phyloP scores from a whole-genome alignment of 2,113 vertebrate species.

The Verasper variegatus region DNA sequence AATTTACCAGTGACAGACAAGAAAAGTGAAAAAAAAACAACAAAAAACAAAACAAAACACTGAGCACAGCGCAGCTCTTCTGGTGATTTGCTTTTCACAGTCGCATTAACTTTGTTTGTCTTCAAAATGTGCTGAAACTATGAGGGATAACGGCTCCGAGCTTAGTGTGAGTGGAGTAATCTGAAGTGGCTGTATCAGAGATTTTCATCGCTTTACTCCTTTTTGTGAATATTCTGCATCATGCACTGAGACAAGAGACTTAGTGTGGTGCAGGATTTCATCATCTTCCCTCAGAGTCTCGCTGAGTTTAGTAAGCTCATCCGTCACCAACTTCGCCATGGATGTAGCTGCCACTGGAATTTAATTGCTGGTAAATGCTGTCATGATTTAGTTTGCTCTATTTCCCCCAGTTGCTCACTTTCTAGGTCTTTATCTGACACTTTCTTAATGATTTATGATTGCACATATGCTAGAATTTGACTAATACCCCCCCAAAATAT shows the following conservation, averaged over 20 bases:
- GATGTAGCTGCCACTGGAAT: conserved; percentile 40
- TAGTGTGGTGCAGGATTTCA: conserved; percentile 60
- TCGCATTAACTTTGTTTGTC: conserved; percentile 53
- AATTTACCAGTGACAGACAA: conserved; percentile 43
- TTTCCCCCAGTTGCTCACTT: background rate
- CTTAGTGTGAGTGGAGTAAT: conserved; percentile 55
- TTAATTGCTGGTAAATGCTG: conserved; percentile 52
- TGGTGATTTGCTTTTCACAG: conserved; percentile 28
- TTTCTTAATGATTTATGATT: background rate
- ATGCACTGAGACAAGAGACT: conserved; percentile 56
- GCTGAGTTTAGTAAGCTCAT: conserved; percentile 43
- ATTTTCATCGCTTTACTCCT: conserved; percentile 70
- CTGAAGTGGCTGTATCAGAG: conserved; percentile 66
- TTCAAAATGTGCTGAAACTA: conserved; percentile 57
- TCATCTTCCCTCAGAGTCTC: conserved; percentile 46
- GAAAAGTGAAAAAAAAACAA: conserved; percentile 20
- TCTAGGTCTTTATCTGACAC: background rate
- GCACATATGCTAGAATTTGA: background rate
- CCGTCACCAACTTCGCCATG: conserved; percentile 51
- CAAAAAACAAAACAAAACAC: conserved; percentile 20
- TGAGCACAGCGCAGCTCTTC: conserved; percentile 24
- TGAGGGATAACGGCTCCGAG: conserved; percentile 54
- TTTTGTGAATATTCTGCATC: conserved; percentile 66
- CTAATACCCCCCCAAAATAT: background rate
- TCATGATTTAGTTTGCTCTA: conserved; percentile 34